A percentile compares a stretch with the other conserved stretches of the same genome.
Conservation (phyloP, 2,797 vertebrate genomes). For the Oreochromis mossambicus region DNA sequence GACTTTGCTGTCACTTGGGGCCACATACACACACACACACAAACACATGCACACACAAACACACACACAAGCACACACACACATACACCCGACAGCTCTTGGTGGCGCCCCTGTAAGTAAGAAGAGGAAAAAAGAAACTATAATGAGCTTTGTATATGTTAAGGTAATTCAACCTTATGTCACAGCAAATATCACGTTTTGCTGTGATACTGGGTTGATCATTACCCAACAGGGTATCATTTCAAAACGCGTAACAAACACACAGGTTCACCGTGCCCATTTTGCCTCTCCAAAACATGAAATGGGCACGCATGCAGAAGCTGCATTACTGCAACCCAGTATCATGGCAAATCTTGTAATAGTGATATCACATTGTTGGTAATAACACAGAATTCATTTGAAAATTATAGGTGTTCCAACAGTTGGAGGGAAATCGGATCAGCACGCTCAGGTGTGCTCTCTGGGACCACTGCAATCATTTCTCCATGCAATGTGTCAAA, state of each 20-base stretch:
- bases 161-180: neutral
- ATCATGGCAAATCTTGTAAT: neutral
- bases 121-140: neutral
- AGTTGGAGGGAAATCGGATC: slow-evolving; percentile 87
- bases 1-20: neutral
- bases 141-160: neutral
- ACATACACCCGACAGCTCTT: neutral
- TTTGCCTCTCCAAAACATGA: neutral
- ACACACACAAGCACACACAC: neutral
- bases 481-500: slow-evolving; percentile 88
- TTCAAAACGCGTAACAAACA: neutral
- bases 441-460: slow-evolving; percentile 81
- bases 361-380: neutral
- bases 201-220: neutral
- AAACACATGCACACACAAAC: too few species aligned
- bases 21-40: neutral
- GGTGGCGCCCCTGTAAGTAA: neutral
- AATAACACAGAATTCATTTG: neutral
- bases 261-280: neutral
- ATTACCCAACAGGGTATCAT: neutral
- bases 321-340: neutral
- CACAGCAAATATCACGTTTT: neutral
- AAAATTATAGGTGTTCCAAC: slow-evolving; percentile 84
- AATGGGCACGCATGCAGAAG: neutral
- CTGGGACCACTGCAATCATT: slow-evolving; percentile 93